Evolutionary conservation across 2,113 vertebrate genomes (phyloP).

Genomic region (Silurus glanis): DNA sequence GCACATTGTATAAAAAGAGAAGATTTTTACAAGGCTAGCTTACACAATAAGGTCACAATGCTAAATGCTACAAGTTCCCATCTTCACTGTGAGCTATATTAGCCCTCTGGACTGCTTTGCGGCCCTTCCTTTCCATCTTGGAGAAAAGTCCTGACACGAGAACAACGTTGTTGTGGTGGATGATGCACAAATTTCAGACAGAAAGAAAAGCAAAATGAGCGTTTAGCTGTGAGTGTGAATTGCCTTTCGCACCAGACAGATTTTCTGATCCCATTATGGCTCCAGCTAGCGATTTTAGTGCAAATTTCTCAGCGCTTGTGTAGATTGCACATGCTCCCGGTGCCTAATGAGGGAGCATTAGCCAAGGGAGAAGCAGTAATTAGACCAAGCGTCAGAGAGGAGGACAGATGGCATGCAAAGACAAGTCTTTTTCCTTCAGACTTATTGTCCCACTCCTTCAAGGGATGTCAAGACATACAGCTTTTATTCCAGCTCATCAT

Average conservation of each 20-base stretch:
- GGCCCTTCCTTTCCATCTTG: constrained; percentile 46
- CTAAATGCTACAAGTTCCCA: not conserved
- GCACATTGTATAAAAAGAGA: not conserved
- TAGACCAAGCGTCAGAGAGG: constrained; percentile 78
- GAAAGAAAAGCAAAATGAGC: constrained; percentile 77
- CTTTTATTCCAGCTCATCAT: constrained; percentile 53
- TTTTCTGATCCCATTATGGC: constrained; percentile 79
- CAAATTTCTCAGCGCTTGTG: constrained; percentile 78
- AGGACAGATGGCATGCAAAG: constrained; percentile 82
- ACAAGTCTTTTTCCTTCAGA: constrained; percentile 71
- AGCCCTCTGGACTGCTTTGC: constrained; percentile 14
- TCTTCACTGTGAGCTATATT: not conserved
- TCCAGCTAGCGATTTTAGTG: constrained; percentile 75
- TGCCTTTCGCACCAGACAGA: constrained; percentile 82
- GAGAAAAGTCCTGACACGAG: constrained; percentile 55
- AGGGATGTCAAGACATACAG: constrained; percentile 57
- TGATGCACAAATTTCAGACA: constrained; percentile 62
- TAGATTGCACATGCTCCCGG: constrained; percentile 79
- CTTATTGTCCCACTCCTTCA: constrained; percentile 63
- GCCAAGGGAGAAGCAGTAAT: constrained; percentile 78
- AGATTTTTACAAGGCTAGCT: not conserved
- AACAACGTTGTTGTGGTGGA: constrained; percentile 61
- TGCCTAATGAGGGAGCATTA: constrained; percentile 82
- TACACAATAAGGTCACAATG: not conserved
- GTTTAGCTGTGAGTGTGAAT: constrained; percentile 81